A percentile compares a stretch with the other conserved stretches of the same genome.
Conservation (phyloP, 2,113 vertebrate genomes). For the Lamprotornis superbus region DNA sequence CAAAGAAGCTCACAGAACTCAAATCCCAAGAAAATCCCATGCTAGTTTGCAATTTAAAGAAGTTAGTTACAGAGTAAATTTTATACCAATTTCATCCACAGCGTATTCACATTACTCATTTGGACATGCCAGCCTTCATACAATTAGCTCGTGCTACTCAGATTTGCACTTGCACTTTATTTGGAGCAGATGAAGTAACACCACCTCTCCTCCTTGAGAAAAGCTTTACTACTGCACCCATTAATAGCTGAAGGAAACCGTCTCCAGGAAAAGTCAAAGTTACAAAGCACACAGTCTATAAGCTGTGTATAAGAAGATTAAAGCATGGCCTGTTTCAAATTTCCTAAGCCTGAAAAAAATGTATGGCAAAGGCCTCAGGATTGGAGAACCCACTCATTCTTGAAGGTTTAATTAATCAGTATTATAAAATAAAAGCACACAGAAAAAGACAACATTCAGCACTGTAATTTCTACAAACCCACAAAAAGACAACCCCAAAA, state of each 20-base stretch:
- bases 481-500: not conserved
- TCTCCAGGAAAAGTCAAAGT: not conserved
- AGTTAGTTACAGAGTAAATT: not conserved
- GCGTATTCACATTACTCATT: not conserved
- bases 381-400: not conserved
- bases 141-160: not conserved
- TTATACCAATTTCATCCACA: not conserved
- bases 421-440: not conserved
- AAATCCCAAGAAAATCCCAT: not conserved
- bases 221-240: not conserved
- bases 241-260: not conserved
- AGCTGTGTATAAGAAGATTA: not conserved
- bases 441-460: not conserved
- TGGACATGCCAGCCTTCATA: not conserved
- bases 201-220: not conserved
- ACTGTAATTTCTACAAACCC: not conserved
- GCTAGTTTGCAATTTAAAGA: not conserved
- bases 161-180: not conserved
- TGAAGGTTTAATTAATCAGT: not conserved
- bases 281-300: not conserved
- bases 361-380: not conserved
- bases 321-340: not conserved
- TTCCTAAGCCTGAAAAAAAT: not conserved
- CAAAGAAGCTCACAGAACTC: not conserved
- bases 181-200: not conserved